These are phyloP conservation scores for Nasonia vitripennis DNA, from an alignment of 1,140 invertebrate genomes.

Conservation along the genomic window DNA sequence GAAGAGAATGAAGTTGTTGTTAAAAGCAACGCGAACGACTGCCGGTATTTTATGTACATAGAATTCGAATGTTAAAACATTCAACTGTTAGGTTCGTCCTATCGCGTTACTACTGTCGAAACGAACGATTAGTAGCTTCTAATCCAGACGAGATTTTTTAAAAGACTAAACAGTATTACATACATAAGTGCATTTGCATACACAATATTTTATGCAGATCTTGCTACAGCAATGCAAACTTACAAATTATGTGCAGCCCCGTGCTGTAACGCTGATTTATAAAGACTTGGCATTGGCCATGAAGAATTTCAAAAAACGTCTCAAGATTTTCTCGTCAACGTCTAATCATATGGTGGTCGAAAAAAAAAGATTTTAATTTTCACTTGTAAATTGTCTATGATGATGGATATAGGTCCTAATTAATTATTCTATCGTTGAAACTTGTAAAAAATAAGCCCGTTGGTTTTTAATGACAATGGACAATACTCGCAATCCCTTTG, in stretches of 20 bases:
- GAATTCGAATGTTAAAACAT: constrained; percentile 52
- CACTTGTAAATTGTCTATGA: constrained; percentile 47
- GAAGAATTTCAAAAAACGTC: constrained; percentile 39
- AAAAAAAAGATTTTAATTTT: constrained; percentile 43
- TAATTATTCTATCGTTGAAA: constrained; percentile 42
- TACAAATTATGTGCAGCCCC: constrained; percentile 26
- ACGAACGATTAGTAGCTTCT: constrained; percentile 36
- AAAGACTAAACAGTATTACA: constrained; percentile 54
- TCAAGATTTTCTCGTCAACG: constrained; percentile 39
- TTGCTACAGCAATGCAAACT: constrained; percentile 35
- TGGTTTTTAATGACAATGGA: constrained; percentile 62
- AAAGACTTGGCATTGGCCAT: constrained; percentile 30
- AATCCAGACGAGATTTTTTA: constrained; percentile 52
- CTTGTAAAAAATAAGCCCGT: constrained; percentile 48
- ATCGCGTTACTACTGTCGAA: constrained; percentile 24
- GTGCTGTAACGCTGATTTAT: constrained; percentile 24
- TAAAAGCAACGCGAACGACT: constrained; percentile 56
- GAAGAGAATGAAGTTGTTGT: constrained; percentile 38
- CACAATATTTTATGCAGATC: constrained; percentile 39
- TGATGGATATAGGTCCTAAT: constrained; percentile 35
- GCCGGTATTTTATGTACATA: constrained; percentile 66
- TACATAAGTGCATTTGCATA: constrained; percentile 28
- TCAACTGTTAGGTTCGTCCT: constrained; percentile 37
- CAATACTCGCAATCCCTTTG: constrained; percentile 65
- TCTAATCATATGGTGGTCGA: constrained; percentile 35